Evolutionary conservation across 2,888 invertebrate species (phyloP).

Genomic region (Fragum fragum): DNA sequence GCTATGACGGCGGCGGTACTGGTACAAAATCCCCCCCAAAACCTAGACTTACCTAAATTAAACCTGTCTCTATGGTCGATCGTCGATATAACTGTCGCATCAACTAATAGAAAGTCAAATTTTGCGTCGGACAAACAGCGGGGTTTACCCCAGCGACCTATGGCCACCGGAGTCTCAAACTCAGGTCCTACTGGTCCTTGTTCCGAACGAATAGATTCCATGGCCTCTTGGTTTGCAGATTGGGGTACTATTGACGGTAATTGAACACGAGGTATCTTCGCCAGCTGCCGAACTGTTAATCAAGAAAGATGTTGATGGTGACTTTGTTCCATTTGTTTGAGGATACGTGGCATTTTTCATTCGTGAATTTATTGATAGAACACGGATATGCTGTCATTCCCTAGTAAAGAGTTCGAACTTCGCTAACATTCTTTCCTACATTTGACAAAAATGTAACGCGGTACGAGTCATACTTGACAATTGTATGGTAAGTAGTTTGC

Average conservation of each 20-base stretch:
- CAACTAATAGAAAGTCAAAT: conserved; percentile 82
- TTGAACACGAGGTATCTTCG: conserved; percentile 50
- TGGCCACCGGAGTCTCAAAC: conserved; percentile 72
- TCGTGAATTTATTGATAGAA: too few species aligned
- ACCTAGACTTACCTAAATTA: conserved; percentile 73
- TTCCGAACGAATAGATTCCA: not conserved
- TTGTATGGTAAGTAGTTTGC: too few species aligned
- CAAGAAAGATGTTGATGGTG: too few species aligned
- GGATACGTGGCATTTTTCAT: too few species aligned
- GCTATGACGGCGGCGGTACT: too few species aligned
- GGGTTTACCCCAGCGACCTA: conserved; percentile 84
- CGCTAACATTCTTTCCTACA: too few species aligned
- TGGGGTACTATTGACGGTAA: conserved; percentile 36
- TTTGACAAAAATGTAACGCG: too few species aligned
- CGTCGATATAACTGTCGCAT: conserved; percentile 78
- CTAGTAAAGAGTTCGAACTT: too few species aligned
- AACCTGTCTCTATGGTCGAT: conserved; percentile 64
- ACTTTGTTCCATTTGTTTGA: too few species aligned
- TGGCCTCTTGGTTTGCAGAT: not conserved
- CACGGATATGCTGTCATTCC: too few species aligned
- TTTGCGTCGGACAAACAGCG: conserved; percentile 79
- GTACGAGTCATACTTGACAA: too few species aligned
- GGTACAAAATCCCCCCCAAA: too few species aligned
- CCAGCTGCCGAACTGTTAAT: conserved; percentile 53
- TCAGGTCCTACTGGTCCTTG: not conserved